Evolutionary conservation across 2,888 invertebrate genomes (phyloP), one percentile per base, ranked within the genome.

Genomic region (Achlya flavicornis): DNA sequence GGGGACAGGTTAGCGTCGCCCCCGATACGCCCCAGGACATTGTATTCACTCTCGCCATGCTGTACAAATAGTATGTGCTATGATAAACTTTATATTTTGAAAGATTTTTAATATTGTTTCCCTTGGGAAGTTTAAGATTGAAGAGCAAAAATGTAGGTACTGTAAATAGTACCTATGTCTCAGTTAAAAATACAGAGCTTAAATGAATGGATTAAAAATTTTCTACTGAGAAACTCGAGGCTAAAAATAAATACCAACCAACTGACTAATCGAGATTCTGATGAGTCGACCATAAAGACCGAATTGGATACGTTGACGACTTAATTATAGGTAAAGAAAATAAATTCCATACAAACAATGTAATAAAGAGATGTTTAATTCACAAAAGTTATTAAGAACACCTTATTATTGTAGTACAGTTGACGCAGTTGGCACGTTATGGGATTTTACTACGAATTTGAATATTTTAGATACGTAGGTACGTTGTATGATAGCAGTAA

Each of bases 31-130:
- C 98, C 98, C 14, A 97, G 91, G 3, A 98, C 95, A 88, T 99
- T 99, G 94, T 97, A 97, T 80, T 97, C 97, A 83, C 98, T 98
- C 88, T 99, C 98, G 3, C 98, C 98, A 86, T 99, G 98, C 97
- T 98, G 86, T 5, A 87, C 59, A 32, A 11, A 38, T 16, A 61
- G 11, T 33, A 14, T 14, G 8, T 43, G 43, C 14, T 14, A 14
- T 46, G n/a, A 46, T n/a, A 46, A n/a, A 46, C 46, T 38, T 7
- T 38, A 10, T 38, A 10, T 10, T 8, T 38, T 7, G 35, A 35
- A 6, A 35, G 35, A 35, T 8, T 35, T 35, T 38, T 3, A 41
- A 41, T 7, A 7, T 41, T 41, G 41, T 38, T 38, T 10, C 7
- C 10, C 38, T 38, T 38, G 38, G 38, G 8, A 10, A 35, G 35